Base-by-base conservation (phyloP, 1,140 invertebrate genomes). In the Venturia canescens region DNA sequence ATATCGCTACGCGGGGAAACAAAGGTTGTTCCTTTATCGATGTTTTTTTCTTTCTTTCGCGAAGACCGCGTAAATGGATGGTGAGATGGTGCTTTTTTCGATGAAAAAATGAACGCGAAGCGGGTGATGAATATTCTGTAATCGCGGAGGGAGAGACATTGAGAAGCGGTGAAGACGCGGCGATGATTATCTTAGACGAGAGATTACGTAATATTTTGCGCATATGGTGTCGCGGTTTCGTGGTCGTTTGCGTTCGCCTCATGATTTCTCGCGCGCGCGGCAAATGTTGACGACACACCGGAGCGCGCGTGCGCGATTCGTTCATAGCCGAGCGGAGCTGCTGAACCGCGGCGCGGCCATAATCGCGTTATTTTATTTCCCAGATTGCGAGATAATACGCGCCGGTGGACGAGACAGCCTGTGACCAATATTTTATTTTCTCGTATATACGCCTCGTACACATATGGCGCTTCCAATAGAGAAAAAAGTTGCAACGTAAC, bases 11-110 rank as follows among this genome's bases (percentile, higher is more conserved):
- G 50, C n/a, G 60, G 26, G 60, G 9, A 63, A 63, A 88, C 83
- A 85, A 86, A 81, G 72, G 21, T 70, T 80, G 72, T 80, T 86
- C 82, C 34, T 50, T 13, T n/a, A n/a, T n/a, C n/a, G n/a, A n/a
- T n/a, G n/a, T n/a, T n/a, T 31, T n/a, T 44, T 69, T 34, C 31
- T 34, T 44, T 44, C 38, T 44, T 11, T 44, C 11, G n/a, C n/a
- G n/a, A n/a, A n/a, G n/a, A n/a, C n/a, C n/a, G n/a, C n/a, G n/a
- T n/a, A n/a, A n/a, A n/a, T n/a, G n/a, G n/a, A n/a, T n/a, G n/a
- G n/a, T n/a, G n/a, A n/a, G n/a, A n/a, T n/a, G n/a, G n/a, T n/a
- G n/a, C n/a, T n/a, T n/a, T n/a, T n/a, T n/a, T n/a, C n/a, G n/a
- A n/a, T n/a, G n/a, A n/a, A n/a, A n/a, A n/a, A n/a, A n/a, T n/a